Evolutionary conservation across 2,113 vertebrate species (phyloP), one percentile per base, ranked within the genome.

Genomic region (Coracopsis vasa): DNA sequence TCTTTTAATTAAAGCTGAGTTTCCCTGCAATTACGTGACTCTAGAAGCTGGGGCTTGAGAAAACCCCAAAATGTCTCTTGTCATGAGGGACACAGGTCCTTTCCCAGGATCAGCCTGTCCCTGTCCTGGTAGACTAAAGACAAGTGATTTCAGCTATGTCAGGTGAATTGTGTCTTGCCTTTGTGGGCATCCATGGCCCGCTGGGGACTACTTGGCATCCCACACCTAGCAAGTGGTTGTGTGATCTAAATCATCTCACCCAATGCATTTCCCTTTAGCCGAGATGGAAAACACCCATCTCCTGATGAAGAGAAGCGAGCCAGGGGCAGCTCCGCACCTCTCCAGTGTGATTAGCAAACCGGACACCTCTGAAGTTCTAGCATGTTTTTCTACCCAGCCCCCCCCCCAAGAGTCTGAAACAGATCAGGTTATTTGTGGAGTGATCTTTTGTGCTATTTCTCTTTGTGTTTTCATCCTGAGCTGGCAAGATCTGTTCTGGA

Each of bases 391-490:
- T 20, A 47, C 19, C 27, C 2, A 58, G n/a, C 24, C 62, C 27
- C 42, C 51, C 53, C 45, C 4, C n/a, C 28, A 51, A 93, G 89
- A 21, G 54, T 58, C 95, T 96, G 93, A 96, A 97, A 90, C 80
- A 12, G 56, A 97, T 92, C 95, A 92, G 94, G 80, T 94, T 98
- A 93, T 97, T 94, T 91, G 75, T n/a, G 56, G 78, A 96, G 64
- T 53, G 70, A 96, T 90, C 81, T 95, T 98, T 96, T 92, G 94
- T 94, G 93, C 93, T 78, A 48, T 35, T 72, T 91, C 62, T 71
- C 95, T 96, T 72, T 97, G 92, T 82, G 75, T 94, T 84, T 97
- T 86, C 94, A 96, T 67, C 94, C 96, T 96, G 90, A 90, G 89
- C 92, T 91, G 88, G 93, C 39, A 93, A 95, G 95, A 96, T 97